Conservation (phyloP, 2,113 vertebrate species). For the Pedionomus torquatus region DNA sequence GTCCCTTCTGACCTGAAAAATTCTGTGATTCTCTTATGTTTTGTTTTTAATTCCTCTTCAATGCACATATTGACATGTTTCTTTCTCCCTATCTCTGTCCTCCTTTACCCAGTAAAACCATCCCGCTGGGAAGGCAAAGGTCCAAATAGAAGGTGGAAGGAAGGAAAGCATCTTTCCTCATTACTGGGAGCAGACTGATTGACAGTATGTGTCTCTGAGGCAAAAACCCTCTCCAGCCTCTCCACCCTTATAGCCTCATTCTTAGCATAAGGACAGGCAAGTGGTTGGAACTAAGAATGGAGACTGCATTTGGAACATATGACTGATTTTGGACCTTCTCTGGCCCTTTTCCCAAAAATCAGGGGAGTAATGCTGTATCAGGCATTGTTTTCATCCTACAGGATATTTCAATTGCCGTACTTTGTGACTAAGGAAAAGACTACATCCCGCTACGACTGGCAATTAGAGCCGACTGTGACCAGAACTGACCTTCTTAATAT, state of each 20-base stretch:
- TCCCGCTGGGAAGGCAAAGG: conserved; percentile 1
- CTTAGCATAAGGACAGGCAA: background rate
- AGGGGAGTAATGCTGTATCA: background rate
- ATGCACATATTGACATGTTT: conserved; percentile 11
- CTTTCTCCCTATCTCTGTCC: background rate
- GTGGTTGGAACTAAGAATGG: background rate
- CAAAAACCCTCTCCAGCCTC: too few species aligned
- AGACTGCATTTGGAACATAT: background rate
- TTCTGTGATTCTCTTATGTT: background rate
- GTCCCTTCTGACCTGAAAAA: too few species aligned
- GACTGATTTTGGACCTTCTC: background rate
- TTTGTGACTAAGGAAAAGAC: background rate
- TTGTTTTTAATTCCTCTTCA: conserved; percentile 34
- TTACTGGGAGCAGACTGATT: conserved; percentile 18
- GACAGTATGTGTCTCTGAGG: background rate
- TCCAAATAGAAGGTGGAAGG: conserved; percentile 35
- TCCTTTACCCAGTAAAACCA: background rate
- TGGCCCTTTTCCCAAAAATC: conserved; percentile 23
- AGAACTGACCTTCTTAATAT: background rate
- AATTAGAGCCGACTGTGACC: background rate
- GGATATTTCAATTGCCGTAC: background rate
- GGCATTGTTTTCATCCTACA: background rate
- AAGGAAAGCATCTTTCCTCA: conserved; percentile 37
- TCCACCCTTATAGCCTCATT: too few species aligned
- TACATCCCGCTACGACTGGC: background rate